Conservation (phyloP, 1,140 invertebrate species). For the Neuroterus valhalla region DNA sequence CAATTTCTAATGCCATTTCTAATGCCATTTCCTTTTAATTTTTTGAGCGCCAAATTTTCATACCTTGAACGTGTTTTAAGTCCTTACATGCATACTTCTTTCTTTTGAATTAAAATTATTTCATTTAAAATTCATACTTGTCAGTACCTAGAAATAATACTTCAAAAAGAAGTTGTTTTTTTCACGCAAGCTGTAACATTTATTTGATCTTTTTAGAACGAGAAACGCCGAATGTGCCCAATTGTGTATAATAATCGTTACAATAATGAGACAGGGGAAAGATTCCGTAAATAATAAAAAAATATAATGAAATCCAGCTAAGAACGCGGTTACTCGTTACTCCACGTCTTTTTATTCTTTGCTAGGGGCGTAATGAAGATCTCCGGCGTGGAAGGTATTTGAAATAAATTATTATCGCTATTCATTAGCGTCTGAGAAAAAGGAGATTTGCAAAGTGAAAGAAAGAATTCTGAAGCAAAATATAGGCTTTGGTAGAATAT, state of each 20-base stretch:
- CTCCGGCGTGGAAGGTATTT: not conserved
- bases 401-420: constrained; percentile 19
- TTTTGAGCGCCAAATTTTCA: no score
- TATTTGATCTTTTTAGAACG: not conserved
- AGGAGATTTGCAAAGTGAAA: not conserved
- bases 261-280: not conserved
- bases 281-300: not conserved
- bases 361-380: not conserved
- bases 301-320: constrained; percentile 5
- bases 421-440: not conserved
- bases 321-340: not conserved
- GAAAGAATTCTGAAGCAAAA: not conserved
- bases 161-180: no score
- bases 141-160: no score
- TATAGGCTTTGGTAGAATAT: no score
- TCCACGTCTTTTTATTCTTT: not conserved
- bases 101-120: no score
- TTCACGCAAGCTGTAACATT: not conserved
- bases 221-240: not conserved
- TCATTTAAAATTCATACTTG: no score
- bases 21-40: no score
- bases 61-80: no score
- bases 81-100: no score
- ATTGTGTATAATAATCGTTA: not conserved
- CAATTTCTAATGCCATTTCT: no score